phyloP scores from a whole-genome alignment of 1,140 invertebrate species.

The Ceratoteleas bidentatus region DNA sequence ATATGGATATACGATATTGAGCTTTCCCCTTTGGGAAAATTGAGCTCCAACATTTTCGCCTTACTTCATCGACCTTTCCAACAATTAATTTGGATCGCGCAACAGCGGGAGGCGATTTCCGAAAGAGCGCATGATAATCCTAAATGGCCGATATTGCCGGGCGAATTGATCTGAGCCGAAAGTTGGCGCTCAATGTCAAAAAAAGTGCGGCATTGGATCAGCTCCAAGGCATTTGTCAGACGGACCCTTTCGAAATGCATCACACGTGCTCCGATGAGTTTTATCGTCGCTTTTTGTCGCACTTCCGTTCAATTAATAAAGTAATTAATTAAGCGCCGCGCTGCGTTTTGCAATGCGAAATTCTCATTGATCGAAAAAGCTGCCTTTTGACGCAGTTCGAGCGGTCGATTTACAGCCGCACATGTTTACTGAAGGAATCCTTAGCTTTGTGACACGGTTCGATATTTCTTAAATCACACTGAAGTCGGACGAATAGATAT shows the following conservation, averaged over 20 bases:
- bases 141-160: slow-evolving; percentile 34
- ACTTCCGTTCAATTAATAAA: slow-evolving; percentile 14
- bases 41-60: too few relatives aligned
- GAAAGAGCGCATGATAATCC: slow-evolving; percentile 15
- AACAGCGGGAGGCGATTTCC: not conserved
- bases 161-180: slow-evolving; percentile 39
- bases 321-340: slow-evolving; percentile 1
- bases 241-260: not conserved
- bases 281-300: not conserved
- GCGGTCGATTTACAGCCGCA: not conserved
- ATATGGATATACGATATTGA: too few relatives aligned
- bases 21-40: too few relatives aligned
- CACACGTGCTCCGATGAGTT: slow-evolving; percentile 7
- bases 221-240: slow-evolving; percentile 34
- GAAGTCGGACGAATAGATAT: too few relatives aligned
- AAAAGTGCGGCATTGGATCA: slow-evolving; percentile 24
- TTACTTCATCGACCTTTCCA: not conserved
- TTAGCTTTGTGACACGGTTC: too few relatives aligned
- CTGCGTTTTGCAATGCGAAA: not conserved
- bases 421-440: too few relatives aligned
- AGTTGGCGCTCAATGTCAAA: slow-evolving; percentile 25
- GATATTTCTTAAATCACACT: too few relatives aligned
- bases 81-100: slow-evolving; percentile 1
- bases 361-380: not conserved
- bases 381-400: not conserved